Evolutionary conservation across 2,113 vertebrate species (phyloP).

Genomic region (Bos taurus): ARS-UCD2.0 NC_037344.1:15112001-15112500

Average conservation of each 20-base stretch:
- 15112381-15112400: too few relatives aligned
- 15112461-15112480: too few relatives aligned
- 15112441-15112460: too few relatives aligned
- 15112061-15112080: not conserved
- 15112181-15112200: not conserved
- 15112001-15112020: too few relatives aligned
- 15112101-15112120: not conserved
- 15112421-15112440: too few relatives aligned
- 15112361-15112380: too few relatives aligned
- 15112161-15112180: not conserved
- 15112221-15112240: not conserved
- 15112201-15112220: not conserved
- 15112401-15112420: too few relatives aligned
- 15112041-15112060: not conserved
- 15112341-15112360: not conserved
- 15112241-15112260: not conserved
- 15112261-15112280: not conserved
- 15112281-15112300: not conserved
- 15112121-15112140: not conserved
- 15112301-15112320: not conserved
- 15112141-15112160: not conserved
- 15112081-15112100: not conserved
- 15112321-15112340: not conserved
- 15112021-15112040: too few relatives aligned
- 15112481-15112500: too few relatives aligned